Conservation (phyloP, 2,113 vertebrate species). For the Strigops habroptila region DNA sequence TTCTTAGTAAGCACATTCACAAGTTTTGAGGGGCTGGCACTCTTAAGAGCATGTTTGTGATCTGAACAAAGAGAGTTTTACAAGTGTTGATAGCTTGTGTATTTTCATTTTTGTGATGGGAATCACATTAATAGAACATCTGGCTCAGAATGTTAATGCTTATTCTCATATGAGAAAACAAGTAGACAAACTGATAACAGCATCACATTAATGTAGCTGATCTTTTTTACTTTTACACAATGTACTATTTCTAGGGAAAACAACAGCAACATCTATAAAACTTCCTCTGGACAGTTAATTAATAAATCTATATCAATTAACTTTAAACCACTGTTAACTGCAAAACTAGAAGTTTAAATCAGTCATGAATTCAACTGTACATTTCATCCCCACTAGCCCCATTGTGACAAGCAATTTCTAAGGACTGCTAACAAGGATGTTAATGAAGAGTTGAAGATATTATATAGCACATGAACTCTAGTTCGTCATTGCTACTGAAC, state of each 20-base stretch:
- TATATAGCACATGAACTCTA: not conserved
- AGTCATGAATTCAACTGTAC: not conserved
- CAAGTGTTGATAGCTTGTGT: conserved; percentile 17
- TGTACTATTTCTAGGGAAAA: not conserved
- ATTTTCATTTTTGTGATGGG: not conserved
- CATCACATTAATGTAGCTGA: not conserved
- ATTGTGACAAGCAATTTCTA: not conserved
- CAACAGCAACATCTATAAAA: not conserved
- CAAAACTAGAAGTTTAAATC: not conserved
- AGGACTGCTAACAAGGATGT: not conserved
- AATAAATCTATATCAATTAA: conserved; percentile 39
- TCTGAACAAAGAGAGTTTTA: conserved; percentile 27
- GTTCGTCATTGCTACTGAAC: not conserved
- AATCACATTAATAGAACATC: conserved; percentile 55
- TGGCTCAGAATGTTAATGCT: conserved; percentile 34
- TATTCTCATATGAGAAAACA: conserved; percentile 36
- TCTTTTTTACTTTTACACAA: not conserved
- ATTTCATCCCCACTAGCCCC: not conserved
- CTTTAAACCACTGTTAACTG: not conserved
- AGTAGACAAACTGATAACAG: conserved; percentile 42
- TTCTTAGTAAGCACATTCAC: not conserved
- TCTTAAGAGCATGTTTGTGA: not conserved
- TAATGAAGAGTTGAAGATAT: not conserved
- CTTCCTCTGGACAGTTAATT: conserved; percentile 25
- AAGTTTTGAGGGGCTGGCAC: not conserved